These are phyloP conservation scores for Doryteuthis pealeii DNA, from an alignment of 1,140 invertebrate genomes.

Conservation along the genomic window DNA sequence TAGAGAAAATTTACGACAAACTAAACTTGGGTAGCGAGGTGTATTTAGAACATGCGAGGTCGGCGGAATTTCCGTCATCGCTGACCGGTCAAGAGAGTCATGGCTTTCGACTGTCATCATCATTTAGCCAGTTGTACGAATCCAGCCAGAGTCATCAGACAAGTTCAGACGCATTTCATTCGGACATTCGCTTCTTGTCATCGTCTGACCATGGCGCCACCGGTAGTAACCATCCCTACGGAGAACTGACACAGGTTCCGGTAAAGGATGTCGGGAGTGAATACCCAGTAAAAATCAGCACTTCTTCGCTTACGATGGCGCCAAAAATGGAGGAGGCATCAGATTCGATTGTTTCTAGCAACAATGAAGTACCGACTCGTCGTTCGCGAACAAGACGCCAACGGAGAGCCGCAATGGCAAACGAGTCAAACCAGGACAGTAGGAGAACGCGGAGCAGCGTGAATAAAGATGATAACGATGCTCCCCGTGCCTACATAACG, in stretches of 20 bases:
- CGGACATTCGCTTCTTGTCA: not conserved
- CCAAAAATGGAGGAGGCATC: not conserved
- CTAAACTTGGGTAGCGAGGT: slow-evolving; percentile 39
- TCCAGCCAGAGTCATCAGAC: not conserved
- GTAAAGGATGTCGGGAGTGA: not conserved
- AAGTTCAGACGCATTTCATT: not conserved
- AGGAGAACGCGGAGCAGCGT: not conserved
- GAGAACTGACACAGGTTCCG: not conserved
- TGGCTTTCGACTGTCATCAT: not conserved
- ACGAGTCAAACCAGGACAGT: not conserved
- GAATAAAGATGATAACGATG: not conserved
- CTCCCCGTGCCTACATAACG: not conserved
- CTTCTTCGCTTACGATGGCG: not conserved
- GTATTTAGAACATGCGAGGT: slow-evolving; percentile 24
- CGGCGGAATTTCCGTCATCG: not conserved
- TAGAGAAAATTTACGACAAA: slow-evolving; percentile 48
- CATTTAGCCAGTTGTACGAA: not conserved
- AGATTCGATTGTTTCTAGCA: not conserved
- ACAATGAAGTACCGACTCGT: slow-evolving; percentile 1
- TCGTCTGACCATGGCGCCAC: not conserved
- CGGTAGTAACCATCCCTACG: not conserved
- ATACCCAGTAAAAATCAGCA: not conserved
- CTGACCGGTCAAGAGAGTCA: not conserved
- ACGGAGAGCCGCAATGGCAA: not conserved
- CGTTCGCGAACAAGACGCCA: slow-evolving; percentile 4